A percentile compares a stretch with the other conserved stretches of the same genome.
Conservation (phyloP, 2,113 vertebrate genomes). For the Hippoglossus stenolepis region DNA sequence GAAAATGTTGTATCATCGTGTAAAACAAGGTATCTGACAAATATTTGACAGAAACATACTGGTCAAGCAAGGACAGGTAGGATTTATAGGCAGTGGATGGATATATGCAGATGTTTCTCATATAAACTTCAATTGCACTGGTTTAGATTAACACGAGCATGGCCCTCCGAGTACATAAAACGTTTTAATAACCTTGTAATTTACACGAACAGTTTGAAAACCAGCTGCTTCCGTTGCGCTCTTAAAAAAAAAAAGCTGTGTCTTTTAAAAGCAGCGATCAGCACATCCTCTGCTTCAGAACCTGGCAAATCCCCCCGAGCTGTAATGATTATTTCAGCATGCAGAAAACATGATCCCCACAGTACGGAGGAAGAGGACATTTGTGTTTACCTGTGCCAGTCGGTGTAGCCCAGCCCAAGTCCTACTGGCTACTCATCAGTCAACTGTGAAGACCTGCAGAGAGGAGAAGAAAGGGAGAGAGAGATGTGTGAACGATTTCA, state of each 20-base stretch:
- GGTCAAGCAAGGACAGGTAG: not conserved
- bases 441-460: constrained; percentile 49
- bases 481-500: constrained; percentile 10
- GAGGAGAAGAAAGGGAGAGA: not conserved
- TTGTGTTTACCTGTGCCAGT: constrained; percentile 71
- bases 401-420: constrained; percentile 39
- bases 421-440: constrained; percentile 67
- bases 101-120: not conserved
- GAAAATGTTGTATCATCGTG: constrained; percentile 1
- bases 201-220: not conserved
- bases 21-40: not conserved
- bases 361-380: constrained; percentile 2
- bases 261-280: not conserved
- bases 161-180: not conserved
- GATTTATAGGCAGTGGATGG: not conserved
- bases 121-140: constrained; percentile 2
- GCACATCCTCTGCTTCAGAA: not conserved
- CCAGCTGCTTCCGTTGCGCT: constrained; percentile 6
- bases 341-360: constrained; percentile 8
- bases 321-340: constrained; percentile 17
- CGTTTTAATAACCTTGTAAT: constrained; percentile 16
- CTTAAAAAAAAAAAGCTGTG: not conserved
- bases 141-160: constrained; percentile 17
- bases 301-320: not conserved
- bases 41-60: not conserved